phyloP scores from a whole-genome alignment of 2,113 vertebrate species.

The Malurus melanocephalus region DNA sequence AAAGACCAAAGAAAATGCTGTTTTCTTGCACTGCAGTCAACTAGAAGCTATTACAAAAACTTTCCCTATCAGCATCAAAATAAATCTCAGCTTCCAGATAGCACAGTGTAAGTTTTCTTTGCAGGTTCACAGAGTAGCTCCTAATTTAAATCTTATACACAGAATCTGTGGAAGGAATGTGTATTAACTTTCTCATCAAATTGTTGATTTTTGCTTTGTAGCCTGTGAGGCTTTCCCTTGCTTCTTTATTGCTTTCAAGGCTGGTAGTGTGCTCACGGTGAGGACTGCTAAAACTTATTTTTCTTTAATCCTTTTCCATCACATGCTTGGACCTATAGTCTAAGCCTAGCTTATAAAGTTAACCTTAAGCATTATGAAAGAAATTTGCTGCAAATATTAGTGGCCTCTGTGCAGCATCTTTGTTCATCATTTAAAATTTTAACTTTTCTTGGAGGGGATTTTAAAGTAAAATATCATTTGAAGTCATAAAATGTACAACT shows the following conservation, averaged over 20 bases:
- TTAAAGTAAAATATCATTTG: neutral
- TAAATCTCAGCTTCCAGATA: neutral
- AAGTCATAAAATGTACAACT: neutral
- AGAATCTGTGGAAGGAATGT: neutral
- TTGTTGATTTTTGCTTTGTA: neutral
- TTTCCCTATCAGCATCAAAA: neutral
- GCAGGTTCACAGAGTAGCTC: neutral
- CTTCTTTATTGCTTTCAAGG: neutral
- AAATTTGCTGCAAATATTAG: neutral
- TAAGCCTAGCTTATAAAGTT: neutral
- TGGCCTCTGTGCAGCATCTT: neutral
- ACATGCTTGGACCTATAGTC: neutral
- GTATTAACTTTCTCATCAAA: slow-evolving; percentile 3
- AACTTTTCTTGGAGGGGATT: neutral
- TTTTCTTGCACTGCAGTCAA: neutral
- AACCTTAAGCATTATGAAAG: neutral
- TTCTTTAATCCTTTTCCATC: neutral
- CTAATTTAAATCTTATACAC: neutral
- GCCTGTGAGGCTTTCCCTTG: neutral
- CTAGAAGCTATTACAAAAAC: neutral
- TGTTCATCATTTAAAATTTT: neutral
- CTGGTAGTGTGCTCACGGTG: neutral
- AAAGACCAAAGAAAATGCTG: neutral
- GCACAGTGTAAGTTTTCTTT: neutral
- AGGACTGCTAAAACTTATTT: neutral